Base-by-base conservation (phyloP, 2,797 vertebrate genomes). In the Atherinosoma microstoma region DNA sequence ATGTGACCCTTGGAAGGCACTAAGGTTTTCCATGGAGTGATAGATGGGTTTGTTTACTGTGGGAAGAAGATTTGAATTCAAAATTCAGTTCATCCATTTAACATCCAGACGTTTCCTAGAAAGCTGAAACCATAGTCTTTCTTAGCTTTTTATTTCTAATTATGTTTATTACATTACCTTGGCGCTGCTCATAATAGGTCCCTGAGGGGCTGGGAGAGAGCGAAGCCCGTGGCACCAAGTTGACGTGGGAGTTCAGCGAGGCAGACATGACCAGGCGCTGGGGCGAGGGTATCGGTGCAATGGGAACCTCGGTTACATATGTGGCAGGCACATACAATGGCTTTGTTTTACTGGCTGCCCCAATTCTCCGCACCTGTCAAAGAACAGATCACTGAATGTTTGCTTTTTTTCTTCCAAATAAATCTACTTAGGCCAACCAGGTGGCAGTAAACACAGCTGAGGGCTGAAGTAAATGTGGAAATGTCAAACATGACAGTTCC, bases 311-410 rank as follows among this genome's bases (percentile, higher is more conserved):
- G 0, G 82, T 92, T 91, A 98, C 91, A 9, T 97, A 98, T 0
- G 95, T 94, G 32, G 96, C 96, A 0, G 97, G 97, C 1, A 97
- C 95, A 16, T 97, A 97, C 84, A 98, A 59, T 6, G 97, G 96
- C 75, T 93, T 93, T 56, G 94, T 93, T 79, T 93, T 95, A 42
- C 84, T 90, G 67, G 93, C 89, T 3, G 94, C 93, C 0, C 94
- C 94, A 0, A 96, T 93, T 79, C 94, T 89, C 34, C 95, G 93
- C 40, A 95, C 97, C 93, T 94, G 83, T 32, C 45, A 56, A 62
- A 71, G 27, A 61, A 64, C 3, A 77, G 3, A 71, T 64, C 71
- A 70, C 10, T 16, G 62, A 36, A 73, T 35, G 66, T 54, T 58
- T 72, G 9, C 24, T 53, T 12, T 79, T 80, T 27, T 78, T 34